Percentiles rank a stretch among this genome's conserved stretches.
Evolutionary conservation across 2,797 vertebrate species (phyloP).

Genomic region (Pelodytes ibericus): DNA sequence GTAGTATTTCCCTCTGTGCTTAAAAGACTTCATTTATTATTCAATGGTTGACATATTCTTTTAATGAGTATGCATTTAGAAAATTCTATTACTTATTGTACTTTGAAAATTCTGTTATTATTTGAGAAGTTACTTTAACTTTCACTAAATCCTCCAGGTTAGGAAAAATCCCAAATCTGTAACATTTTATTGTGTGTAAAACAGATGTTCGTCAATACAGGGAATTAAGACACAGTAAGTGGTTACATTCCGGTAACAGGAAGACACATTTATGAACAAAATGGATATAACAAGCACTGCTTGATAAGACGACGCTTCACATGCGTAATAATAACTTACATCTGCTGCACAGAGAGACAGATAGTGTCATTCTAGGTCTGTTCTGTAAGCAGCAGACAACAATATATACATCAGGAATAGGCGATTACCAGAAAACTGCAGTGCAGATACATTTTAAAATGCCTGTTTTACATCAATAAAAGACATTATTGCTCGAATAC

Average conservation of each 20-base stretch:
- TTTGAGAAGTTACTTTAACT: background rate
- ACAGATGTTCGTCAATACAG: conserved; percentile 70
- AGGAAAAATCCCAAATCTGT: conserved; percentile 1
- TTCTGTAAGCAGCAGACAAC: conserved; percentile 64
- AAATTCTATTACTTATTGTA: no score
- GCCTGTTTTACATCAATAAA: background rate
- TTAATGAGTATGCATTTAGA: no score
- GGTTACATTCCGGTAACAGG: conserved; percentile 58
- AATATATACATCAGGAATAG: conserved; percentile 75
- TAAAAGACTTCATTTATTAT: no score
- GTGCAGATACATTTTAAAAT: conserved; percentile 1
- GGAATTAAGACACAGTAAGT: conserved; percentile 68
- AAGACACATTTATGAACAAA: conserved; percentile 65
- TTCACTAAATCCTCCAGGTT: background rate
- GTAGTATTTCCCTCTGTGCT: no score
- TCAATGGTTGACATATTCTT: no score
- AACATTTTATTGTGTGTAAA: conserved; percentile 62
- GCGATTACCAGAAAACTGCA: background rate
- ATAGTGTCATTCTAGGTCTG: conserved; percentile 73
- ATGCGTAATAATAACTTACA: conserved; percentile 82
- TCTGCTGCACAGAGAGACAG: conserved; percentile 72
- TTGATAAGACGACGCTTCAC: conserved; percentile 73
- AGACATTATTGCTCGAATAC: no score
- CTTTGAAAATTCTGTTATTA: background rate
- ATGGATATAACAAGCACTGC: conserved; percentile 77